Evolutionary conservation across 2,888 invertebrate genomes (phyloP).

Genomic region (Apoderus coryli): DNA sequence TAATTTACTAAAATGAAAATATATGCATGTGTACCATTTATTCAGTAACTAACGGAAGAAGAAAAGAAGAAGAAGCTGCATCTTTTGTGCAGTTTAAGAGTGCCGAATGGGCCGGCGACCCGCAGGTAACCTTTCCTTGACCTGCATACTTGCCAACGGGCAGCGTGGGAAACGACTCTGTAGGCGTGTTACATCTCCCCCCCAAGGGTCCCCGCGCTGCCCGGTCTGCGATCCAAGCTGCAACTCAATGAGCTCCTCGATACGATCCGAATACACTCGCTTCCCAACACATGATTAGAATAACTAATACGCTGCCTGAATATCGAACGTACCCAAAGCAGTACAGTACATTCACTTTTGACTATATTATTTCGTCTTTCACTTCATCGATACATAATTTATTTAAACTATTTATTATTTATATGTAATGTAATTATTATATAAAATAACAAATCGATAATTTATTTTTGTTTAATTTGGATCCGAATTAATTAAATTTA

Average conservation of each 20-base stretch:
- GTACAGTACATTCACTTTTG: too few species aligned
- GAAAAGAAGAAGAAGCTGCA: too few species aligned
- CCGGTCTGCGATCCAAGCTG: conserved; percentile 29
- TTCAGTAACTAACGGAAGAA: conserved; percentile 24
- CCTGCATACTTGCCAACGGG: conserved; percentile 48
- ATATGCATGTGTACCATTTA: too few species aligned
- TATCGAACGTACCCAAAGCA: conserved; percentile 16
- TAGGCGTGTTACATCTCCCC: conserved; percentile 36
- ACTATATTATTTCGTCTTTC: too few species aligned
- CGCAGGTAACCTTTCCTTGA: conserved; percentile 46
- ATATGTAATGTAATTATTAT: too few species aligned
- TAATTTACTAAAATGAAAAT: too few species aligned
- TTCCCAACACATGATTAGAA: conserved; percentile 33
- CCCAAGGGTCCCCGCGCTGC: conserved; percentile 37
- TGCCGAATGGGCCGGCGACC: conserved; percentile 28
- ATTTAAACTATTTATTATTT: too few species aligned
- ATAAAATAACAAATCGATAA: too few species aligned
- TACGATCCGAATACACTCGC: conserved; percentile 31
- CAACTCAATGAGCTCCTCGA: conserved; percentile 33
- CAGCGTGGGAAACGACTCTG: conserved; percentile 37
- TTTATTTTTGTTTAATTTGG: too few species aligned
- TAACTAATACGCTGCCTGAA: conserved; percentile 25
- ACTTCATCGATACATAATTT: too few species aligned
- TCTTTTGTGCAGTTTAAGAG: conserved; percentile 18
- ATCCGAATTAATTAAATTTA: too few species aligned